Base-by-base conservation (phyloP, 2,113 vertebrate genomes). In the Clarias gariepinus region DNA sequence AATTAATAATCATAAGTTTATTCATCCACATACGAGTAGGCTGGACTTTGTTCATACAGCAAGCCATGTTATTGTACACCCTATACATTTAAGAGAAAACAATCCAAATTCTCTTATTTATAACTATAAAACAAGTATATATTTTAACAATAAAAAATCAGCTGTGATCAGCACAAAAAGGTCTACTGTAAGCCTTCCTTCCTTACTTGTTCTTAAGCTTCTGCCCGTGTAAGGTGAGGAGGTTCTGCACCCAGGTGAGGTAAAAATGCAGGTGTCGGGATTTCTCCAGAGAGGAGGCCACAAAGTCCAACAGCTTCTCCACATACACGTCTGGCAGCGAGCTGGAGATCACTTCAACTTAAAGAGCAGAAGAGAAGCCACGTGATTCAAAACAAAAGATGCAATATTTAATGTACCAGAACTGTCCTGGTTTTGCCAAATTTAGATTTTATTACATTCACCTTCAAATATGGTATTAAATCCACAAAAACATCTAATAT, bases 241-340 rank as follows among this genome's bases (percentile, higher is more conserved):
- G 87, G 16, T 90, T 96, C 89, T 97, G 95, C 2, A 96, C 93
- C 98, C 98, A 99, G 0, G 88, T 92, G 53, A 99, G 95, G 92
- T 98, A 99, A 94, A 99, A 99, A 87, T 99, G 96, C 80, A 99
- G 93, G 87, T 99, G 98, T 61, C 92, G 92, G 0, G 97, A 96
- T 18, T 74, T 95, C 86, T 99, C 98, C 88, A 99, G 93, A 23
- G 95, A 95, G 0, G 95, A 81, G 0, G 97, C 97, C 89, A 99
- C 73, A 64, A 98, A 99, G 69, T 95, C 95, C 64, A 99, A 92
- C 18, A 97, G 87, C 78, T 98, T 99, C 90, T 99, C 97, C 4
- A 99, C 96, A 0, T 98, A 99, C 9, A 96, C 80, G 78, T 98
- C 97, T 6, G 98, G 97, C 1, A 99, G 95, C 0, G 96, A 96